These are phyloP conservation scores for Cryptomyrus ogoouensis DNA, from an alignment of 2,113 vertebrate genomes.

Conservation along the genomic window DNA sequence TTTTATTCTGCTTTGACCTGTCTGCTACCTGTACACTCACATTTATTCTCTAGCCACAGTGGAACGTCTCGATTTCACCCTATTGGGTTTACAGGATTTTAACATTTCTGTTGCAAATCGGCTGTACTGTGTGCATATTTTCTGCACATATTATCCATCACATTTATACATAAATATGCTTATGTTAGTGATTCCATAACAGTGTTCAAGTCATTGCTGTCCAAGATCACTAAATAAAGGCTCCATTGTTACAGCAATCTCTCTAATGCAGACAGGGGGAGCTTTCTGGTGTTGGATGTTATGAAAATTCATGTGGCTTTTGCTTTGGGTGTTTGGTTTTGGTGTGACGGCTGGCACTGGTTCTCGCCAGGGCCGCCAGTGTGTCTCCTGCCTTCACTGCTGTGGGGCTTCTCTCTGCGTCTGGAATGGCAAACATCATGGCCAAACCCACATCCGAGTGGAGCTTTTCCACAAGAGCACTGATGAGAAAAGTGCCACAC, in stretches of 20 bases:
- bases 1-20: background rate
- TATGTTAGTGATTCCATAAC: background rate
- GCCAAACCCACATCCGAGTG: background rate
- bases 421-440: background rate
- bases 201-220: background rate
- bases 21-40: background rate
- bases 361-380: background rate
- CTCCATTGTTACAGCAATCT: background rate
- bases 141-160: background rate
- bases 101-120: background rate
- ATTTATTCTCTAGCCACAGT: background rate
- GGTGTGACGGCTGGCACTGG: background rate
- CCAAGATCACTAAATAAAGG: background rate
- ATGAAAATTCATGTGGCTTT: background rate
- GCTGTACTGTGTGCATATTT: background rate
- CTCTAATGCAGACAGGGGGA: background rate
- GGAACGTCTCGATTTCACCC: background rate
- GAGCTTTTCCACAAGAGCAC: background rate
- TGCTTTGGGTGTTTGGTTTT: background rate
- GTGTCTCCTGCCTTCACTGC: background rate
- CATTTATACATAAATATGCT: background rate
- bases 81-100: background rate
- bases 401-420: background rate
- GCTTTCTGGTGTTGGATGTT: background rate
- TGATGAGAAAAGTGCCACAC: background rate